Base-by-base conservation (phyloP, 2,888 invertebrate species). In the Pandemis cinnamomeana region DNA sequence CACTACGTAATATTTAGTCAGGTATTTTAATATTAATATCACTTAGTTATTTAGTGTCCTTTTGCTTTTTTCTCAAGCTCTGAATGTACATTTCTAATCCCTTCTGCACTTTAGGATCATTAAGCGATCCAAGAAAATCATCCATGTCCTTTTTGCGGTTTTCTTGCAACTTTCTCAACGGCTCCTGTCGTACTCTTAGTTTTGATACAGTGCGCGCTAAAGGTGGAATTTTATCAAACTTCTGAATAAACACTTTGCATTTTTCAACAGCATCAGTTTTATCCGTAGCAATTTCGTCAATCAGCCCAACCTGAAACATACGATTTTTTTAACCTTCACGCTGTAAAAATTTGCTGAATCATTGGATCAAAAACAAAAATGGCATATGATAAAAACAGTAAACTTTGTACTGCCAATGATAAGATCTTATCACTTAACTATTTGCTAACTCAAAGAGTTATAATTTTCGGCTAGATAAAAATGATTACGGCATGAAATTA, bases 231-330 rank as follows among this genome's bases (percentile, higher is more conserved):
- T 94, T 96, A 62, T 95, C 94, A 87, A 96, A 97, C 76, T 91
- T 94, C 41, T 87, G 85, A 58, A 98, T 94, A 82, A 96, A 97
- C 41, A 94, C 87, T 79, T 95, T 95, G 78, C 96, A 96, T 84
- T 96, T 96, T 0, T 88, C 89, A 7, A 98, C 83, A 0, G 96
- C 96, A 62, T 97, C 97, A 1, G 95, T 95, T 86, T 97, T 97
- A 83, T 95, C 95, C 8, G 90, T 85, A 5, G 96, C 97, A 44
- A 96, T 83, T 88, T 97, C 97, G 90, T 98, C 98, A 5, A 98
- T 95, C 0, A 98, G 90, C 1, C 97, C 97, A 53, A 96, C 93
- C 93, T 94, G 83, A 41, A 77, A 78, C n/a, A 41, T 36, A 61
- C 0, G 13, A 61, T 36, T 5, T 13, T 36, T 0, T 15, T 20